Evolutionary conservation across 1,140 invertebrate species (phyloP).

Genomic region (Drosophila ohnishii): DNA sequence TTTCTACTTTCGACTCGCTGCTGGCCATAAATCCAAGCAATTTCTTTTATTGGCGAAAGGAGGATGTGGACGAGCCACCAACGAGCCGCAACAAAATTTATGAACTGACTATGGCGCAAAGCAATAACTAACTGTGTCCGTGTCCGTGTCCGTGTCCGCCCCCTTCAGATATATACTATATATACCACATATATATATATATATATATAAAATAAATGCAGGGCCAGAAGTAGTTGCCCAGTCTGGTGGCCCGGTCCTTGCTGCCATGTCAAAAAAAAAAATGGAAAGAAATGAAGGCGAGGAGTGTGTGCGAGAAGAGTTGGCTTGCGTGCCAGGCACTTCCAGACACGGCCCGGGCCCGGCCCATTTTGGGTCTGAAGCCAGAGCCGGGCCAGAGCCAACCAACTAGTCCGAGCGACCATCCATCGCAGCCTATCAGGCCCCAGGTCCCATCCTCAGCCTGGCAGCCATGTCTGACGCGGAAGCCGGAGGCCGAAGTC

Average conservation of each 20-base stretch:
- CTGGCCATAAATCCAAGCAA: conserved; percentile 51
- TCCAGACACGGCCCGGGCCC: conserved; percentile 63
- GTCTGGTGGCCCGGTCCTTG: conserved; percentile 53
- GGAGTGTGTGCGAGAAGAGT: conserved; percentile 26
- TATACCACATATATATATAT: conserved; percentile 32
- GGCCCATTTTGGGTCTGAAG: conserved; percentile 33
- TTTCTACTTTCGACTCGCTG: conserved; percentile 20
- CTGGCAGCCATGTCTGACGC: conserved; percentile 30
- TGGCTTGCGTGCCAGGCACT: conserved; percentile 70
- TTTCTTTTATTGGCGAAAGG: conserved; percentile 43
- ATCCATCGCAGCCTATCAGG: conserved; percentile 66
- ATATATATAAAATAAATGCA: conserved; percentile 38
- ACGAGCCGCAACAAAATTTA: conserved; percentile 71
- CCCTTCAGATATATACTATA: conserved; percentile 41
- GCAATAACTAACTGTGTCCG: conserved; percentile 37
- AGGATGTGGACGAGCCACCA: conserved; percentile 34
- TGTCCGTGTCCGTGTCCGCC: conserved; percentile 1
- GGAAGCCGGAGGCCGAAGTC: conserved; percentile 18
- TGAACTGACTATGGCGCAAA: conserved; percentile 71
- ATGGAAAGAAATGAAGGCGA: conserved; percentile 12
- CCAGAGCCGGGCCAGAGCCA: conserved; percentile 13
- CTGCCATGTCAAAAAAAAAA: conserved; percentile 71
- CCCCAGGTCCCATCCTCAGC: conserved; percentile 7
- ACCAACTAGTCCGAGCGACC: conserved; percentile 72
- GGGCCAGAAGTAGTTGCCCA: conserved; percentile 76